Evolutionary conservation across 2,888 invertebrate species (phyloP).

Genomic region (Cheilosia vernalis): DNA sequence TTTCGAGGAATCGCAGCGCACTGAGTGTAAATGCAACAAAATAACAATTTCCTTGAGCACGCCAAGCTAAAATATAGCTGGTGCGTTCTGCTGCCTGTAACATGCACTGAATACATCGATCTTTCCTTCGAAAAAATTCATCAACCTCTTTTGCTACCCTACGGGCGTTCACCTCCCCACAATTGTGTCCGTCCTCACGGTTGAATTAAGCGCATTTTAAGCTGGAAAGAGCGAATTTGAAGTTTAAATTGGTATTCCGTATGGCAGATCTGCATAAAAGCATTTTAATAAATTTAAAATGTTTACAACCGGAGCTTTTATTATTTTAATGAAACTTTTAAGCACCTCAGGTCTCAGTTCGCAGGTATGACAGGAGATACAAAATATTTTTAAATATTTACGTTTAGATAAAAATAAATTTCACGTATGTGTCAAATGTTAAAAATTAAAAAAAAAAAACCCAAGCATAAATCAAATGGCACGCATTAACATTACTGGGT

Average conservation of each 20-base stretch:
- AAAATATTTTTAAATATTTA: too few species aligned
- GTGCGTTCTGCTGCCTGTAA: slow-evolving; percentile 21
- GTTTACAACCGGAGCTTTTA: background rate
- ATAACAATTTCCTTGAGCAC: slow-evolving; percentile 26
- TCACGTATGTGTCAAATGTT: too few species aligned
- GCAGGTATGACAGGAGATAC: too few species aligned
- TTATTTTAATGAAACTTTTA: background rate
- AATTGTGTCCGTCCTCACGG: background rate
- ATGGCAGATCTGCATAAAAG: background rate
- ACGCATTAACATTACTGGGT: background rate
- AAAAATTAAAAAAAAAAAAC: too few species aligned
- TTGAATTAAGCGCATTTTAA: background rate
- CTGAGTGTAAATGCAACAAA: slow-evolving; percentile 22
- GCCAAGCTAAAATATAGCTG: slow-evolving; percentile 7
- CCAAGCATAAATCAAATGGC: background rate
- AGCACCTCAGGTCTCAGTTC: too few species aligned
- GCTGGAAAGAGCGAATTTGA: background rate
- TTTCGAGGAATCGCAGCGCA: background rate
- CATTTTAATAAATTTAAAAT: background rate
- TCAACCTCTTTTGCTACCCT: background rate
- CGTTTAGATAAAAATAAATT: too few species aligned
- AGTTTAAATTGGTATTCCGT: slow-evolving; percentile 24
- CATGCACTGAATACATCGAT: slow-evolving; percentile 16
- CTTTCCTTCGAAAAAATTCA: background rate
- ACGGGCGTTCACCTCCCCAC: background rate